Evolutionary conservation across 35 echinoderm and acorn worm genomes (phyloP), one percentile per base, ranked within the genome.

Genomic region (Holothuria glaberrima): DNA sequence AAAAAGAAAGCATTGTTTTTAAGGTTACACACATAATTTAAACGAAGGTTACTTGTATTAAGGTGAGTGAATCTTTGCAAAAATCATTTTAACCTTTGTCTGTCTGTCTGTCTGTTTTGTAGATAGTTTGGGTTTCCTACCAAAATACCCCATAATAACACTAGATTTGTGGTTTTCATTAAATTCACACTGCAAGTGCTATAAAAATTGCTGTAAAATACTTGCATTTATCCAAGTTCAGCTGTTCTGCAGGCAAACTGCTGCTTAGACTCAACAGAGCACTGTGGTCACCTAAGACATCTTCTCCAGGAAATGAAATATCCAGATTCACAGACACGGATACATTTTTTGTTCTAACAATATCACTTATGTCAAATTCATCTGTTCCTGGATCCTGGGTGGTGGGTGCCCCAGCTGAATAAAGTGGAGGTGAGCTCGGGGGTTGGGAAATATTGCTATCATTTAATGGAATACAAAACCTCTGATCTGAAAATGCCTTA

Each of bases 401-500:
- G 4, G 83, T 86, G 3, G 83, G 48, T 34, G 16, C 63, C 59
- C 63, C 27, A 62, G 80, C 29, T 25, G 17, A 41, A 20, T 18
- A 31, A 20, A 30, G 12, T 4, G 62, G 22, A 7, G 63, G 13
- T 14, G 54, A 59, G 29, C 48, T 59, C 18, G 56, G 63, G n/a
- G 56, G 83, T 20, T 67, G 86, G 38, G 33, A 17, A 16, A 16
- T 48, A 5, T 45, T 44, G 24, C 12, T 44, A 30, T 73, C 48
- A 28, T 75, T 73, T 20, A 57, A 9, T 22, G 46, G 66, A 71
- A 75, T 71, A 29, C 86, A 89, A 58, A 73, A 89, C 36, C 50
- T 12, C 48, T 89, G 66, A 20, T 75, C 24, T 75, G 86, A 73
- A 60, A 89, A 73, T 50, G 46, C 66, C 48, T 89, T 19, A 64